Conservation (phyloP, 2,113 vertebrate genomes). For the Gymnocephalus cernua region DNA sequence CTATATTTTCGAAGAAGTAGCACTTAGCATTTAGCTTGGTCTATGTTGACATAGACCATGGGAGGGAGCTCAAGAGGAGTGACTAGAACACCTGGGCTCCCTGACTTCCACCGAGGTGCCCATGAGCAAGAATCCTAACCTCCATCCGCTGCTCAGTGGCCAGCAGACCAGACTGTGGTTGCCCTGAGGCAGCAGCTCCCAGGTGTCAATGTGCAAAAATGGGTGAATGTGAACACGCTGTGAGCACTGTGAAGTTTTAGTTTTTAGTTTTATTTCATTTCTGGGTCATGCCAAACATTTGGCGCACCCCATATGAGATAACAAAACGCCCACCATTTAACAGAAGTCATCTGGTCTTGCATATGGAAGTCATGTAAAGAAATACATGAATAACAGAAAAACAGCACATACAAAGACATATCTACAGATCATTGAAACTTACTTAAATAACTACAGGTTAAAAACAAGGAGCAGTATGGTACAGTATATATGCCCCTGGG, state of each 20-base stretch:
- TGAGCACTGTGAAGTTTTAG: background rate
- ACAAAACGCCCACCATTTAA: no score
- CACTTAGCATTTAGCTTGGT: background rate
- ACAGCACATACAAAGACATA: no score
- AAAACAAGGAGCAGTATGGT: no score
- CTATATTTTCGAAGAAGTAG: background rate
- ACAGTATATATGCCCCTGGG: no score
- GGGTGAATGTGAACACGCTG: background rate
- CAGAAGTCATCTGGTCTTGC: no score
- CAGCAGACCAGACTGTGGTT: background rate
- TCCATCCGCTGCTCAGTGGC: background rate
- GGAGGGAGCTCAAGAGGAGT: background rate
- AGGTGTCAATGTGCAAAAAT: background rate
- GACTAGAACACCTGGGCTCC: background rate
- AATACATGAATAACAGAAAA: no score
- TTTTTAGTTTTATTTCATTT: no score
- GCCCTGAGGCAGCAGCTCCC: background rate
- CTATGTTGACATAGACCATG: background rate
- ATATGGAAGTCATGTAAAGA: no score
- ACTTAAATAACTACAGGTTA: background rate
- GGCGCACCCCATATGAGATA: no score
- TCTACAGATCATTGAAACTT: background rate
- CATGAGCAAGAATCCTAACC: background rate
- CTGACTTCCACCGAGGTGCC: background rate
- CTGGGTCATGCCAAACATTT: no score